These are phyloP conservation scores for Chaetodon trifascialis DNA, from an alignment of 2,113 vertebrate species.

Conservation along the genomic window DNA sequence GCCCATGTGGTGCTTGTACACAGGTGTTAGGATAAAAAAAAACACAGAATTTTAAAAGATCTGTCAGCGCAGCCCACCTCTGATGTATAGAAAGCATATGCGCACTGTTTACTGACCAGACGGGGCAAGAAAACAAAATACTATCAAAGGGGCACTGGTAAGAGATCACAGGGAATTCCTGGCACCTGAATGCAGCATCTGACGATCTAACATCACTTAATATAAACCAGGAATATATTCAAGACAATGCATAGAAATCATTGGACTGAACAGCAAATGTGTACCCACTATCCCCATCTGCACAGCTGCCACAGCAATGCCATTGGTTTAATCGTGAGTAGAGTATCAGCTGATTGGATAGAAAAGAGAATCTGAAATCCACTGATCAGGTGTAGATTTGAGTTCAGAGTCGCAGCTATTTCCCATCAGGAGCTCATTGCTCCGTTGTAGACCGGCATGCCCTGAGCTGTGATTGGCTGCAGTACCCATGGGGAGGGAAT, in stretches of 20 bases:
- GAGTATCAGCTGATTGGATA: slow-evolving; percentile 67
- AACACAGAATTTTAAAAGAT: slow-evolving; percentile 1
- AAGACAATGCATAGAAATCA: background rate
- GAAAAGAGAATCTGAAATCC: slow-evolving; percentile 58
- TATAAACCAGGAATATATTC: background rate
- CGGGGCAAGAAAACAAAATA: slow-evolving; percentile 18
- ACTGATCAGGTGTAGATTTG: slow-evolving; percentile 70
- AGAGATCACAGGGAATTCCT: slow-evolving; percentile 19
- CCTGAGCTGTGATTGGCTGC: slow-evolving; percentile 81
- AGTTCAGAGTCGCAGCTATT: slow-evolving; percentile 58
- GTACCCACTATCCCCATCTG: slow-evolving; percentile 8
- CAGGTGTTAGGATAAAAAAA: slow-evolving; percentile 17
- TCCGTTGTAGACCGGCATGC: slow-evolving; percentile 59
- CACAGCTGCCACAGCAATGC: slow-evolving; percentile 20
- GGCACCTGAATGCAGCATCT: background rate
- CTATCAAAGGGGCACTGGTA: slow-evolving; percentile 1
- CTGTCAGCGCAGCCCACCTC: background rate
- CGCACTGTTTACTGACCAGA: slow-evolving; percentile 27
- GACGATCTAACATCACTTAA: background rate
- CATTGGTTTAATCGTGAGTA: slow-evolving; percentile 57
- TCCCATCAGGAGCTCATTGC: slow-evolving; percentile 59
- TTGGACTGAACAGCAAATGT: background rate
- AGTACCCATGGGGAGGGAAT: slow-evolving; percentile 70
- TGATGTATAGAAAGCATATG: slow-evolving; percentile 30
- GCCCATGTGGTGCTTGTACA: slow-evolving; percentile 19